Evolutionary conservation across 1,140 invertebrate species (phyloP), one percentile per base, ranked within the genome.

Genomic region (Stenopsyche tienmushanensis): DNA sequence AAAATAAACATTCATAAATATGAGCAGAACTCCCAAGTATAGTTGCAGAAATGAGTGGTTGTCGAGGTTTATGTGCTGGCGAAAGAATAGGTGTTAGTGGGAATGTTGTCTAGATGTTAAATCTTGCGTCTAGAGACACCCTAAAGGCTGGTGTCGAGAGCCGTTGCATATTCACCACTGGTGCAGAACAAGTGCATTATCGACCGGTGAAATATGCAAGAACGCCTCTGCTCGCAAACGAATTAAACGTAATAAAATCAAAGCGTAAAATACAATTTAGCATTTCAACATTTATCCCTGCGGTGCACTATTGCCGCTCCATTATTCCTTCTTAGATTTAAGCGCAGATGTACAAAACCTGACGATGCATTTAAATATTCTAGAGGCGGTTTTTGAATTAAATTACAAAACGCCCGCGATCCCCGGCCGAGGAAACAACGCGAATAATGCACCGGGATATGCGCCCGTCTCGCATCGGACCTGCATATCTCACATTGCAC

Each of bases 41-140:
- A 3, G n/a, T 21, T 18, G 49, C 44, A 45, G 17, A 8, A 45
- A 10, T 18, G 5, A 9, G 44, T 17, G 17, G 17, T 17, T 5
- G n/a, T 39, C 29, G 7, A 8, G 7, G 7, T 39, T 39, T 39
- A 13, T 39, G 29, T n/a, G n/a, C n/a, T n/a, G n/a, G n/a, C n/a
- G n/a, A n/a, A n/a, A n/a, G n/a, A n/a, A n/a, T n/a, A n/a, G n/a
- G n/a, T n/a, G n/a, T n/a, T n/a, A n/a, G n/a, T n/a, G n/a, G n/a
- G n/a, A n/a, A n/a, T n/a, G 50, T 53, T 53, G 50, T 53, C 50
- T 53, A 29, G 2, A 29, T 53, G 50, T 53, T 53, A 29, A 25
- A 53, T 53, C 50, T 53, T 24, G 18, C 20, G 24, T 53, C 24
- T 18, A 29, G 29, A 53, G 50, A 53, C 50, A 53, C 50, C 50